Evolutionary conservation across 2,797 vertebrate species (phyloP), one percentile per base, ranked within the genome.

Genomic region (Garrulus glandarius): DNA sequence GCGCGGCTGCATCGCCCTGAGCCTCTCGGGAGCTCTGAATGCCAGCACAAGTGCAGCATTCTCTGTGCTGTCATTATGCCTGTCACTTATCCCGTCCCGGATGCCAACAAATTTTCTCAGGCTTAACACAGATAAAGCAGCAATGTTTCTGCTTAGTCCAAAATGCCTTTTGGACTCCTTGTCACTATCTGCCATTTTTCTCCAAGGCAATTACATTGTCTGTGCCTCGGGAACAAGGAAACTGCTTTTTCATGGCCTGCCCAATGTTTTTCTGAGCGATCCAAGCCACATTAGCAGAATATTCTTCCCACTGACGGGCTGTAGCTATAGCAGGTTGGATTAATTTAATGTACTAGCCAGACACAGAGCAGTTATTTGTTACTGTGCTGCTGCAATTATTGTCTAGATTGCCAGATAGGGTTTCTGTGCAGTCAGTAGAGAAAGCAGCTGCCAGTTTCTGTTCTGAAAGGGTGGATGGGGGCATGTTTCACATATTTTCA

Each of bases 91-190:
- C 95, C 96, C 83, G 83, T 80, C 94, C 96, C 81, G 86, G 96
- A 95, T 96, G 95, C 96, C 96, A 97, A 94, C 95, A 96, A 94
- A 96, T 96, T 96, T 96, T 96, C 96, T 97, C 95, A 96, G 95
- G 96, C 96, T 97, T 96, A 96, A 85, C 94, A 87, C 94, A 95
- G 96, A 97, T 96, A 96, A 96, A 96, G 96, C 96, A 95, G 90
- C 81, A 95, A 96, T 94, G 96, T 96, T 96, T 96, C 96, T 95
- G 93, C 86, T 89, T 75, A 87, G 93, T 70, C 92, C 94, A 92
- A 85, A 95, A 85, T 96, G 95, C 93, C 94, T 96, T 96, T 96
- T 96, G 92, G 95, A 93, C 93, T 96, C 92, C 95, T 95, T 92
- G 96, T 95, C 77, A 2, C 91, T 93, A 55, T 95, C 88, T 96